Conservation (phyloP, 2,888 invertebrate genomes). For the Watsonalla binaria region DNA sequence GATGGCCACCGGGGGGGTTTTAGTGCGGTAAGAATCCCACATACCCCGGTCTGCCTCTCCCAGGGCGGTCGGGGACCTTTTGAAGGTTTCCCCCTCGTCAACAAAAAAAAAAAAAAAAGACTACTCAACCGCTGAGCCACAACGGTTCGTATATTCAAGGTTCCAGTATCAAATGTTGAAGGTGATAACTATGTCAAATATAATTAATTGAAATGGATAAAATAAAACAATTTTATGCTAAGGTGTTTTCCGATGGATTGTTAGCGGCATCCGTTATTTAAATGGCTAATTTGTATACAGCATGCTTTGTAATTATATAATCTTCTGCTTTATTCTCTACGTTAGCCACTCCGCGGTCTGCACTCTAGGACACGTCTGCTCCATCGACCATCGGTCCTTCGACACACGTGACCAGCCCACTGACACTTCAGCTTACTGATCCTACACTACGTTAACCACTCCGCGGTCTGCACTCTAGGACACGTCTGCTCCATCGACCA, state of each 20-base stretch:
- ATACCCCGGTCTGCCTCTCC: too few relatives aligned
- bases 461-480: not conserved
- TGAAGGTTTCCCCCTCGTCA: too few relatives aligned
- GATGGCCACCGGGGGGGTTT: too few relatives aligned
- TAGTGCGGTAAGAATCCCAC: too few relatives aligned
- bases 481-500: not conserved
- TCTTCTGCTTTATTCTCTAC: too few relatives aligned
- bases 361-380: not conserved
- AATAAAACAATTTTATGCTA: not conserved
- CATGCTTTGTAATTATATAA: not conserved
- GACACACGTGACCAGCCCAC: not conserved
- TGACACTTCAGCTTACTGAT: not conserved
- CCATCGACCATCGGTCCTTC: not conserved
- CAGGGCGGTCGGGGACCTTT: too few relatives aligned
- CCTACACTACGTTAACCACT: not conserved
- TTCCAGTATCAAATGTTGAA: too few relatives aligned
- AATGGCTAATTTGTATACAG: not conserved
- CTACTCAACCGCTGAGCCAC: too few relatives aligned
- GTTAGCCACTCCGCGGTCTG: too few relatives aligned
- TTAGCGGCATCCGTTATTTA: not conserved
- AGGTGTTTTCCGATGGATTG: not conserved
- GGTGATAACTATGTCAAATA: not conserved
- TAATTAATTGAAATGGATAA: not conserved
- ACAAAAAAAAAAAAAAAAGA: too few relatives aligned
- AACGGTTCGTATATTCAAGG: too few relatives aligned